Percentiles rank a stretch among this genome's conserved stretches.
Evolutionary conservation across 2,888 invertebrate species (phyloP).

Genomic region (Netelia virgata): DNA sequence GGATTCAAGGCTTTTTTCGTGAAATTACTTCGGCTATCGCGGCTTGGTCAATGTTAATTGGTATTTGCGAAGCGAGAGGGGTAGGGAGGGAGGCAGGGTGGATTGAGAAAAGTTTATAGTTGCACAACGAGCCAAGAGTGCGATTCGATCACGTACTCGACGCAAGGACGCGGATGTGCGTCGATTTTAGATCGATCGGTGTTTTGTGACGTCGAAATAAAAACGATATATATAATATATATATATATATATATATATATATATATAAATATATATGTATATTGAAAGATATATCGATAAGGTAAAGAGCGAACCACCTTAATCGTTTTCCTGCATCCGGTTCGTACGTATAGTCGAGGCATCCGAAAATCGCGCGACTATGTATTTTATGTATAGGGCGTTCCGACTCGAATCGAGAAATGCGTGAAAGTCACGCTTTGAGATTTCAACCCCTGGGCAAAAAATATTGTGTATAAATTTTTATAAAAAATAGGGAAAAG

Average conservation of each 20-base stretch:
- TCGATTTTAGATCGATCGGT: conserved; percentile 51
- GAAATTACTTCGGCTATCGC: conserved; percentile 57
- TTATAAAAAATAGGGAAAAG: too few relatives aligned
- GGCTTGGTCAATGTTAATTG: conserved; percentile 35
- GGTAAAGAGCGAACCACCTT: conserved; percentile 30
- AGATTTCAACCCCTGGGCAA: too few relatives aligned
- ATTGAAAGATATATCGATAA: not conserved
- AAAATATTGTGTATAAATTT: too few relatives aligned
- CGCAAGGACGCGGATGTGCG: conserved; percentile 37
- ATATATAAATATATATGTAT: too few relatives aligned
- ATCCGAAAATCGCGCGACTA: not conserved
- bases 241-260: too few relatives aligned
- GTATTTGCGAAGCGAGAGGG: not conserved
- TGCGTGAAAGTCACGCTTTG: too few relatives aligned
- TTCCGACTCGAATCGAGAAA: too few relatives aligned
- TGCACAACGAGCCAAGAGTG: conserved; percentile 37
- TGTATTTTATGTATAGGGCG: not conserved
- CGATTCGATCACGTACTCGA: conserved; percentile 57
- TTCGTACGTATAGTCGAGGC: not conserved
- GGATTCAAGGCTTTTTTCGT: conserved; percentile 73
- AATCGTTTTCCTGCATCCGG: conserved; percentile 50
- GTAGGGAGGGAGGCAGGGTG: not conserved
- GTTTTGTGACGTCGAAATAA: conserved; percentile 37
- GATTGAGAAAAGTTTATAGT: conserved; percentile 13
- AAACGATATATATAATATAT: too few relatives aligned